Percentiles rank a stretch among this genome's conserved stretches.
Conservation (phyloP, 2,888 invertebrate species). For the Drosophila planitibia region DNA sequence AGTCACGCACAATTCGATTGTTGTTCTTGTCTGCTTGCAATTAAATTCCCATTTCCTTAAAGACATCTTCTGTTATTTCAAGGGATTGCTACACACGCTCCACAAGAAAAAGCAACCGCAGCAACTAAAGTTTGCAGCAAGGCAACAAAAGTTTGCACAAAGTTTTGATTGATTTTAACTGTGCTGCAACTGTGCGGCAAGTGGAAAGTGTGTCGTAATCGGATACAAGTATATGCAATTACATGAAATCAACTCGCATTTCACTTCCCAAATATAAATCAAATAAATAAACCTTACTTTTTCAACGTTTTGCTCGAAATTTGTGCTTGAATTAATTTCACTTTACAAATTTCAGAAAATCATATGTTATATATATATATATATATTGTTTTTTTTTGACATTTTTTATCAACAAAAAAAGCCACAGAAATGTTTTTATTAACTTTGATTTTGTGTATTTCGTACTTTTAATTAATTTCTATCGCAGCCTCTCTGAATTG, state of each 20-base stretch:
- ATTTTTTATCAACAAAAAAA: not conserved
- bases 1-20: conserved; percentile 24
- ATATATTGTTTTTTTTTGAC: not conserved
- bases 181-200: conserved; percentile 1
- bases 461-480: not conserved
- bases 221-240: not conserved
- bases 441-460: not conserved
- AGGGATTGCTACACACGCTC: not conserved
- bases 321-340: not conserved
- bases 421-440: not conserved
- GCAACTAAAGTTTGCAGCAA: conserved; percentile 10
- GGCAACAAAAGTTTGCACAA: conserved; percentile 39
- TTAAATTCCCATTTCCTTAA: conserved; percentile 36
- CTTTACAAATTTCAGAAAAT: not conserved
- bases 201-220: not conserved
- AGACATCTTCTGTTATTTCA: conserved; percentile 28
- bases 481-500: not conserved
- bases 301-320: not conserved
- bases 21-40: conserved; percentile 14
- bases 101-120: conserved; percentile 3
- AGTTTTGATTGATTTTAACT: conserved; percentile 46
- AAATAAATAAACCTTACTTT: not conserved
- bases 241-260: not conserved
- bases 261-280: no score
- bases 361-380: no score